phyloP scores from a whole-genome alignment of 2,888 invertebrate species.

The Drosophila acutilabella region DNA sequence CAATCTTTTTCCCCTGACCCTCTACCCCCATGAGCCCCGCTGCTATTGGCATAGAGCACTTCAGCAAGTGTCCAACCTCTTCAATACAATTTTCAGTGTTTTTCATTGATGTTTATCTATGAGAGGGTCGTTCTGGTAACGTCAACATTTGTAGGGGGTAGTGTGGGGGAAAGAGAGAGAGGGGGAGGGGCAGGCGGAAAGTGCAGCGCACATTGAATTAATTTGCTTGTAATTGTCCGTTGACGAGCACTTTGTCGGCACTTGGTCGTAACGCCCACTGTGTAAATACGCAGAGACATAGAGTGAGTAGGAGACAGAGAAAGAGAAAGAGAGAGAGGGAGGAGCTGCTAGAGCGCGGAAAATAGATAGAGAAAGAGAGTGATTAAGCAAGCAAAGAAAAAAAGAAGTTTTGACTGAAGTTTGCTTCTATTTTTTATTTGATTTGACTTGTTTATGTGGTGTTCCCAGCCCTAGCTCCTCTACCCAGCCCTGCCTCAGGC shows the following conservation, averaged over 20 bases:
- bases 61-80: constrained; percentile 48
- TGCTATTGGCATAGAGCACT: constrained; percentile 4
- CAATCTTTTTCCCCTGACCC: not conserved
- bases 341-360: not conserved
- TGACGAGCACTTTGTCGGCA: constrained; percentile 79
- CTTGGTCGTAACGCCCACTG: constrained; percentile 54
- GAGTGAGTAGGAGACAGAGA: not conserved
- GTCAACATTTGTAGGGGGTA: not conserved
- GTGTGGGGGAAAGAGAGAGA: not conserved
- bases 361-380: not conserved
- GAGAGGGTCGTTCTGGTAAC: constrained; percentile 20
- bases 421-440: constrained; percentile 26
- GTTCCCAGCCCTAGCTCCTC: not conserved
- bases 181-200: not conserved
- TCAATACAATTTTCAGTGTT: constrained; percentile 43
- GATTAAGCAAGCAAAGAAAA: not conserved
- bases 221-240: constrained; percentile 78
- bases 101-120: constrained; percentile 48
- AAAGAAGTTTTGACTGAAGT: constrained; percentile 1
- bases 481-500: not conserved
- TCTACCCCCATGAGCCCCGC: too few species aligned
- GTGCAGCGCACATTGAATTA: constrained; percentile 64
- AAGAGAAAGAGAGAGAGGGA: constrained; percentile 1
- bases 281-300: constrained; percentile 21
- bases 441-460: constrained; percentile 41